Percentiles rank a stretch among this genome's conserved stretches.
phyloP scores from a whole-genome alignment of 1,140 invertebrate genomes.

The Monochamus saltuarius region DNA sequence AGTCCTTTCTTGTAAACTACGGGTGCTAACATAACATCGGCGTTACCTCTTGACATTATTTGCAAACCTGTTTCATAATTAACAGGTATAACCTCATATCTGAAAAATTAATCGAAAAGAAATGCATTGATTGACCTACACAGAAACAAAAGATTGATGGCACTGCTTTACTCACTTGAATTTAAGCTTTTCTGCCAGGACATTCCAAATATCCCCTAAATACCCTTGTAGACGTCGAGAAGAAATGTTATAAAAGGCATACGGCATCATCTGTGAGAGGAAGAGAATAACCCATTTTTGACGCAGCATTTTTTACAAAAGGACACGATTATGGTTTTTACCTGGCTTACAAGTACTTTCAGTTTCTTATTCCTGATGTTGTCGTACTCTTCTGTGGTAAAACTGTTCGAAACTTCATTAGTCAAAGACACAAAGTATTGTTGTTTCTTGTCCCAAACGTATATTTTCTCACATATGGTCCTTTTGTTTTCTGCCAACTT shows the following conservation, averaged over 20 bases:
- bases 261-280: conserved; percentile 38
- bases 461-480: conserved; percentile 31
- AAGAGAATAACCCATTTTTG: too few relatives aligned
- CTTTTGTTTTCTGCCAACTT: conserved; percentile 20
- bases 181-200: conserved; percentile 30
- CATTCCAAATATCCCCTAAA: conserved; percentile 42
- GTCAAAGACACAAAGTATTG: conserved; percentile 31
- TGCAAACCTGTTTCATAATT: conserved; percentile 36
- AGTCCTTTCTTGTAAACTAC: conserved; percentile 31
- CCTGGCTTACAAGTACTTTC: conserved; percentile 3
- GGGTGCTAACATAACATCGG: conserved; percentile 41
- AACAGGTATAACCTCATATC: conserved; percentile 30
- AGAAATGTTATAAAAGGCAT: conserved; percentile 26
- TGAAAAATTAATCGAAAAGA: conserved; percentile 28
- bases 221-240: conserved; percentile 33
- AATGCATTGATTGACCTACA: too few relatives aligned
- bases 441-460: conserved; percentile 29
- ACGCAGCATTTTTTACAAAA: too few relatives aligned
- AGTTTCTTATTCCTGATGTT: too few relatives aligned
- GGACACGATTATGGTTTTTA: neutral
- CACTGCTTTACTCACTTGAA: conserved; percentile 40
- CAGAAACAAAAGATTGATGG: too few relatives aligned
- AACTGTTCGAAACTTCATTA: conserved; percentile 16
- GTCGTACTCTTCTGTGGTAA: neutral
- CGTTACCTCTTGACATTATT: conserved; percentile 30